phyloP scores from a whole-genome alignment of 1,140 invertebrate species.

The Mylabris phalerata region DNA sequence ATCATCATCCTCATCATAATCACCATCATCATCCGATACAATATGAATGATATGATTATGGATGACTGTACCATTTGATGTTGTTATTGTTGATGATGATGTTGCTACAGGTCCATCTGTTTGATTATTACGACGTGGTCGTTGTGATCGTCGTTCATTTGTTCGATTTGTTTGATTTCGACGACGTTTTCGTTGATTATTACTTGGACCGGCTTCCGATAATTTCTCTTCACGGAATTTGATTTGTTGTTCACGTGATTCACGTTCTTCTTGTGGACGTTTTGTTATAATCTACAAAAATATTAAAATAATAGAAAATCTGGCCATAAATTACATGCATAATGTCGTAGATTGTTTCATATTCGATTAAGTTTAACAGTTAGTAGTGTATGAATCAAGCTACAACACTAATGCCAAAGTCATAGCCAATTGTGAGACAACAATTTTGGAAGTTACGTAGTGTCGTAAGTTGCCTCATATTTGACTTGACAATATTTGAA shows the following conservation, averaged over 20 bases:
- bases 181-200: background rate
- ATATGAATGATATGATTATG: no score
- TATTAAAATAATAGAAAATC: background rate
- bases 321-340: no score
- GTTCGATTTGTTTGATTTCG: background rate
- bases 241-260: background rate
- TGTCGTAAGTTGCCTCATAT: no score
- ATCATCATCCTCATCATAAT: conserved; percentile 12
- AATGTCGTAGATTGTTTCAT: no score
- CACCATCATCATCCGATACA: conserved; percentile 31
- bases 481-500: no score
- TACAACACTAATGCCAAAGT: no score
- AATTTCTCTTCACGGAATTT: background rate
- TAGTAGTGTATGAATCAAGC: no score
- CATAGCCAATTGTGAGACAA: no score
- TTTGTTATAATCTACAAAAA: conserved; percentile 8
- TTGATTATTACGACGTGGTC: background rate
- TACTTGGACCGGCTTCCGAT: background rate
- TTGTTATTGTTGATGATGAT: background rate
- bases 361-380: no score
- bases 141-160: background rate
- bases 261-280: background rate
- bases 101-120: background rate
- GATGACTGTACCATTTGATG: no score
- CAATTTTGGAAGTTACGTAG: no score